These are phyloP conservation scores for Dendrocopos noguchii DNA, from an alignment of 2,113 vertebrate species.

Conservation along the genomic window DNA sequence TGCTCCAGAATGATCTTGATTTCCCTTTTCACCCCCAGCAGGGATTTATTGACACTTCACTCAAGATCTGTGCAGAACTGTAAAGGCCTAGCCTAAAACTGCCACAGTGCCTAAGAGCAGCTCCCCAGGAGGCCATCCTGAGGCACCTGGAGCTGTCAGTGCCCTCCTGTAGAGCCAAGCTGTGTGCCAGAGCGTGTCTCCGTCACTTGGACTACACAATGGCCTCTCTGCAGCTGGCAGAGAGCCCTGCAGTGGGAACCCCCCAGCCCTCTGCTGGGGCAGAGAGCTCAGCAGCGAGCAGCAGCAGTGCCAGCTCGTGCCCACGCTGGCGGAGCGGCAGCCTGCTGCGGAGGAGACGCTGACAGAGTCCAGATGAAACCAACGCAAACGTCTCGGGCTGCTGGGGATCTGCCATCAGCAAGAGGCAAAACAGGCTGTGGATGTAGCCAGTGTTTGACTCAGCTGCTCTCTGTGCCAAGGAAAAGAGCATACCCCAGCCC, in stretches of 20 bases:
- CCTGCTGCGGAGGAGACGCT: not conserved
- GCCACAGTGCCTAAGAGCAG: no score
- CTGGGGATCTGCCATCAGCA: not conserved
- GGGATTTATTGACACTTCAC: no score
- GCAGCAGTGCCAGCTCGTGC: not conserved
- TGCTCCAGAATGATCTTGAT: no score
- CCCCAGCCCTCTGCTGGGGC: not conserved
- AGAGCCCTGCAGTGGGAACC: not conserved
- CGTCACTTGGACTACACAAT: rapidly evolving
- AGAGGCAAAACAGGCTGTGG: not conserved
- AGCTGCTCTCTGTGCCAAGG: not conserved
- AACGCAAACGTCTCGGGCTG: not conserved
- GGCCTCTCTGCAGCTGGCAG: not conserved
- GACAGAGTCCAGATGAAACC: not conserved
- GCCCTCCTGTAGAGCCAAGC: rapidly evolving
- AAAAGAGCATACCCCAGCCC: not conserved
- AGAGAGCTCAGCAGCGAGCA: not conserved
- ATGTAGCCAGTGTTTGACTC: not conserved
- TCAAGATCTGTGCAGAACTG: no score
- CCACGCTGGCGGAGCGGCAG: not conserved
- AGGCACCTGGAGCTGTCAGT: not conserved
- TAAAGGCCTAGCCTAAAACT: no score
- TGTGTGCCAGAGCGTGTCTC: not conserved
- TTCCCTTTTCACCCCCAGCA: no score
- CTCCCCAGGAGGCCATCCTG: not conserved